Percentiles rank a stretch among this genome's conserved stretches.
Evolutionary conservation across 2,113 vertebrate genomes (phyloP).

Genomic region (Aphyosemion australe): DNA sequence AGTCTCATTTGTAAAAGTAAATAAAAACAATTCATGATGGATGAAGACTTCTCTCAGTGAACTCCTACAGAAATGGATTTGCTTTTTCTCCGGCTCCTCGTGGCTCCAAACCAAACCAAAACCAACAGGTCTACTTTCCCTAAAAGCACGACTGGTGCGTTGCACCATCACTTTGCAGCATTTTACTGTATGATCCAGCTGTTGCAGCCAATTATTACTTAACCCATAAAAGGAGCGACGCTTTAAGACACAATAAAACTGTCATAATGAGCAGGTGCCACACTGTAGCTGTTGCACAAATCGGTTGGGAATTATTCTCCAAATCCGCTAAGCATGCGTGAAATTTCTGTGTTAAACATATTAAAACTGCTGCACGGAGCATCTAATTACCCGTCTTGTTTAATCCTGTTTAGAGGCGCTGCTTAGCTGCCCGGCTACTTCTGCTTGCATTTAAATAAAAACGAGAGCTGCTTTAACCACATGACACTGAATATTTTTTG

Average conservation of each 20-base stretch:
- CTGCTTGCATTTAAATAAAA: not conserved
- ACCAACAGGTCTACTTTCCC: too few relatives aligned
- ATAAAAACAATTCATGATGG: conserved; percentile 23
- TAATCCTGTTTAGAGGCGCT: not conserved
- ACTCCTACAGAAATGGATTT: not conserved
- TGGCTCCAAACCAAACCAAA: not conserved
- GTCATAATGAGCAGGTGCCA: conserved; percentile 55
- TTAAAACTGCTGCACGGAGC: not conserved
- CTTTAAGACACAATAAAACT: conserved; percentile 27
- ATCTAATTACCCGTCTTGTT: too few relatives aligned
- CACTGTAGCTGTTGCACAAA: conserved; percentile 13
- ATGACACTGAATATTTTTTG: too few relatives aligned
- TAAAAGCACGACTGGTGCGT: not conserved
- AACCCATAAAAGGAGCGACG: conserved; percentile 45
- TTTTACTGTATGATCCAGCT: conserved; percentile 46
- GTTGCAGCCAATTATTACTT: conserved; percentile 44
- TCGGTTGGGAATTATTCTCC: not conserved
- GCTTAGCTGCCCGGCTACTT: not conserved
- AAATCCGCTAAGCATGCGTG: not conserved
- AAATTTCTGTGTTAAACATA: conserved; percentile 2
- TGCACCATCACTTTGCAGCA: conserved; percentile 5
- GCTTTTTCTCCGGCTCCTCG: not conserved
- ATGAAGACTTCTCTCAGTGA: conserved; percentile 6
- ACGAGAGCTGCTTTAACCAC: not conserved
- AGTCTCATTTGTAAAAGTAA: conserved; percentile 10